Base-by-base conservation (phyloP, 2,113 vertebrate species). In the Pelodiscus sinensis region DNA sequence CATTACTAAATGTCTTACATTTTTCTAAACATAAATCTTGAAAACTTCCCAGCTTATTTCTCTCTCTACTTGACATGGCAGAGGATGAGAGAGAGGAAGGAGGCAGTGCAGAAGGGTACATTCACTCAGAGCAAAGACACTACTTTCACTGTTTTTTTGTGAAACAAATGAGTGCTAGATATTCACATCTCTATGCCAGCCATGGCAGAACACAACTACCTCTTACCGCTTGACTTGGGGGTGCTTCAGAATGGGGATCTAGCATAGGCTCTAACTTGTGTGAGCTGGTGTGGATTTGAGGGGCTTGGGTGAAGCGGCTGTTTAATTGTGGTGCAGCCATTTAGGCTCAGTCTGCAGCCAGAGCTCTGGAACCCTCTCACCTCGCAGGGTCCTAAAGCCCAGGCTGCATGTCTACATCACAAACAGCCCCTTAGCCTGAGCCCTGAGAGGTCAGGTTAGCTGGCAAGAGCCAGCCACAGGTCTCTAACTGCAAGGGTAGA, bases 161-260 rank as follows among this genome's bases (percentile, higher is more conserved):
- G 0, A 73, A 93, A 96, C 94, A 95, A 91, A 88, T 94, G 94
- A 57, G 56, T 68, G 87, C 94, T 91, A 96, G 91, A 96, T 92
- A 92, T 52, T 79, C 84, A 84, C 2, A 71, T 82, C 54, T 86
- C 82, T 84, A 60, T 52, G 75, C 79, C 75, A 90, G 78, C 86
- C 68, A 50, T 79, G 86, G 38, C 92, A 86, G 84, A 91, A 92
- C 15, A 11, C 21, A 85, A 19, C 65, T 79, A 81, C 29, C 54
- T 31, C 84, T 38, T 54, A 86, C 52, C 78, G 22, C 85, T 84
- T 94, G 57, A 71, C 83, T 65, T 87, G 21, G 80, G 80, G 57
- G 79, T 87, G 85, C 83, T 83, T 79, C 91, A 82, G 55, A 87
- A 89, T 73, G 52, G 29, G 35, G 9, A 80, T 65, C 24, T 62